Evolutionary conservation across 2,113 vertebrate species (phyloP).

Genomic region (Mustela lutreola): DNA sequence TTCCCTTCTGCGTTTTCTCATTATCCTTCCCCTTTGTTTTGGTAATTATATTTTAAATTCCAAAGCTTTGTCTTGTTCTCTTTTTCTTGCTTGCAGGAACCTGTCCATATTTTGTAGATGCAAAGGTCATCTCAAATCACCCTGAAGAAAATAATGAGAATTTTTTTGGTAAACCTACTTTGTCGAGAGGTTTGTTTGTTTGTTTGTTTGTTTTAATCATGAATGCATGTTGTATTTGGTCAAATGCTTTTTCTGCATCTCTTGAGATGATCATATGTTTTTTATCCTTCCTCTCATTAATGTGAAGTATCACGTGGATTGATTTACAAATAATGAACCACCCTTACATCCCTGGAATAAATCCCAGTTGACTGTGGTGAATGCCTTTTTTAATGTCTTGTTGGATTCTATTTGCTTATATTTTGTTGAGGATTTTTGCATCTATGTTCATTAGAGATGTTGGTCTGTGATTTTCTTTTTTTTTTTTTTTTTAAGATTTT

Average conservation of each 20-base stretch:
- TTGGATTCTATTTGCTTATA: neutral
- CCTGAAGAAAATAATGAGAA: constrained; percentile 45
- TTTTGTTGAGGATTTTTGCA: neutral
- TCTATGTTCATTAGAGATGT: neutral
- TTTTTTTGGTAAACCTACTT: neutral
- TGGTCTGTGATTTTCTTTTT: neutral
- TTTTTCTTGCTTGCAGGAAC: neutral
- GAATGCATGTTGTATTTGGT: neutral
- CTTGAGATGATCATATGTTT: neutral
- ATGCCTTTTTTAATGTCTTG: too few species aligned
- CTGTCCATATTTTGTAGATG: constrained; percentile 38
- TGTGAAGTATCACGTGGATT: neutral
- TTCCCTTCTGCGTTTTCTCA: constrained; percentile 5
- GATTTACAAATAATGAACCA: neutral
- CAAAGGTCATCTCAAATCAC: constrained; percentile 41
- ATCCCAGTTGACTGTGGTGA: too few species aligned
- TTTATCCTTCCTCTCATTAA: neutral
- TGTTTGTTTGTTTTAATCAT: neutral
- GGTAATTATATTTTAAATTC: constrained; percentile 45
- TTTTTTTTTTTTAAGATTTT: too few species aligned
- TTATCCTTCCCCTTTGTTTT: constrained; percentile 39
- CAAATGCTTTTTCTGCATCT: neutral
- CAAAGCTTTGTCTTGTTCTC: constrained; percentile 15
- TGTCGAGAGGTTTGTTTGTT: neutral
- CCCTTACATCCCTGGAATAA: neutral